Evolutionary conservation across 2,888 invertebrate species (phyloP).

Genomic region (Trissoscelio sp.): DNA sequence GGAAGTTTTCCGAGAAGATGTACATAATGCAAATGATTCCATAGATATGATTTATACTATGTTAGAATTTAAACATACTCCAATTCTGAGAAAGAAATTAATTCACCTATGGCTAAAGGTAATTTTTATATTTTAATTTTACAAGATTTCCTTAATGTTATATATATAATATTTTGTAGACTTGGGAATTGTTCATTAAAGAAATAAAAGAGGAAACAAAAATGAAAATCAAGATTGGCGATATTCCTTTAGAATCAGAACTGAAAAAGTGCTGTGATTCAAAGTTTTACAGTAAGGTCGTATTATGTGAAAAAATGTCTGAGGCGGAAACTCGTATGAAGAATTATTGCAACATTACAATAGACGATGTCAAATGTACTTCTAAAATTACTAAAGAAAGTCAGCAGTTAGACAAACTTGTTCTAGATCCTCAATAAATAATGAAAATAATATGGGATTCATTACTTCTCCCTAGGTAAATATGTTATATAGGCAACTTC

Average conservation of each 20-base stretch:
- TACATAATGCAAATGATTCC: constrained; percentile 47
- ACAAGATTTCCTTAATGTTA: too few species aligned
- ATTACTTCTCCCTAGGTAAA: too few species aligned
- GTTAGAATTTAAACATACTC: constrained; percentile 47
- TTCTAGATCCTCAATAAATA: too few species aligned
- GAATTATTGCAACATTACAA: constrained; percentile 27
- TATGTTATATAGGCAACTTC: too few species aligned
- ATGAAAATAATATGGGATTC: too few species aligned
- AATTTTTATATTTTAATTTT: neutral
- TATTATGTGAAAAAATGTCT: constrained; percentile 18
- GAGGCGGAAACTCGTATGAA: constrained; percentile 15
- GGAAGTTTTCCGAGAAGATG: constrained; percentile 53
- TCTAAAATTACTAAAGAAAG: too few species aligned
- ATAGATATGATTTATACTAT: constrained; percentile 61
- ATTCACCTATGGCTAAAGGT: constrained; percentile 48
- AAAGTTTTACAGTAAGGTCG: constrained; percentile 1
- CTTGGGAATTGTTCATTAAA: constrained; percentile 33
- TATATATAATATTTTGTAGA: too few species aligned
- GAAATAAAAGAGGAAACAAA: constrained; percentile 22
- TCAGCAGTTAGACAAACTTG: too few species aligned
- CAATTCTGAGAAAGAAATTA: constrained; percentile 31
- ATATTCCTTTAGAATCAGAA: constrained; percentile 29
- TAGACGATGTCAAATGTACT: neutral
- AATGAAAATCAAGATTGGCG: constrained; percentile 32
- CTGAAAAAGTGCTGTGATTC: neutral